Percentiles rank a stretch among this genome's conserved stretches.
phyloP scores from a whole-genome alignment of 2,113 vertebrate genomes.

The Plectropomus leopardus region DNA sequence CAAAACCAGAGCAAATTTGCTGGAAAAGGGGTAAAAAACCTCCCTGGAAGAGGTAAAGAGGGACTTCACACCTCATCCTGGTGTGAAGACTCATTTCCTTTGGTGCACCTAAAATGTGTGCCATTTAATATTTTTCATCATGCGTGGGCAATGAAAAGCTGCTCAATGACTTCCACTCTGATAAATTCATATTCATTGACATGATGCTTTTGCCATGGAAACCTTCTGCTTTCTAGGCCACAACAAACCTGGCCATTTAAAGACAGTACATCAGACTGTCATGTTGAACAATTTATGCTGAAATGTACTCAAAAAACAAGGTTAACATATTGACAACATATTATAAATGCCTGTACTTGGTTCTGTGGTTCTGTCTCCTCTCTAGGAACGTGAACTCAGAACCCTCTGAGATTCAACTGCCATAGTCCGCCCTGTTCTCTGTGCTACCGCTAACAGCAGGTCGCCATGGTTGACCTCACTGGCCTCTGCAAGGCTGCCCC shows the following conservation, averaged over 20 bases:
- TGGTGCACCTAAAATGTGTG: neutral
- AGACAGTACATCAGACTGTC: neutral
- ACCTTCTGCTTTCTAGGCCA: slow-evolving; percentile 9
- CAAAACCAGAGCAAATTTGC: too few species aligned
- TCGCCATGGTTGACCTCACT: slow-evolving; percentile 55
- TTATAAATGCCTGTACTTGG: neutral
- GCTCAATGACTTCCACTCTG: neutral
- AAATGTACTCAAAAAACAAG: slow-evolving; percentile 2
- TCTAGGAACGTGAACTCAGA: slow-evolving; percentile 26
- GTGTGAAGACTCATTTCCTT: neutral
- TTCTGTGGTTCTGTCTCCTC: slow-evolving; percentile 27
- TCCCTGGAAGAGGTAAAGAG: neutral
- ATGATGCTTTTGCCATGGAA: slow-evolving; percentile 18
- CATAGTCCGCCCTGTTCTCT: slow-evolving; percentile 35
- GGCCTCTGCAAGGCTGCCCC: slow-evolving; percentile 31
- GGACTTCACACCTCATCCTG: slow-evolving; percentile 1
- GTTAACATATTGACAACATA: neutral
- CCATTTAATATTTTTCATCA: neutral
- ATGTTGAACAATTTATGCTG: neutral
- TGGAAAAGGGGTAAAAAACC: too few species aligned
- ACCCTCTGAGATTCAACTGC: slow-evolving; percentile 12
- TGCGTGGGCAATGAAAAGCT: neutral
- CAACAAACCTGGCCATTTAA: slow-evolving; percentile 14
- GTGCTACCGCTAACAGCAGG: slow-evolving; percentile 50
- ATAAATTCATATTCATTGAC: neutral